Evolutionary conservation across 2,113 vertebrate genomes (phyloP).

Genomic region (Elgaria multicarinata): DNA sequence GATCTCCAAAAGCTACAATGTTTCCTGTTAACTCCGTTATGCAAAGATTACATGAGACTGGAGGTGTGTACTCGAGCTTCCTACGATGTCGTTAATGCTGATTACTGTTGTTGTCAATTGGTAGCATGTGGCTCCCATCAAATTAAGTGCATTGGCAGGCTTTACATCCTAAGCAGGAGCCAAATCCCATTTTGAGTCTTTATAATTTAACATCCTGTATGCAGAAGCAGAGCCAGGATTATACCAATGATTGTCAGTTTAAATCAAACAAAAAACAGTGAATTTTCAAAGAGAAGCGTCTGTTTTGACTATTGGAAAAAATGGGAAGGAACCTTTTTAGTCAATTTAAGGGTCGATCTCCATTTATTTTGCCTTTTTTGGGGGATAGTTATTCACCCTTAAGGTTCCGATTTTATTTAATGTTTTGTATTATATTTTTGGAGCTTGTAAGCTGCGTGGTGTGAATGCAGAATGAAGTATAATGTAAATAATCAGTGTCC

Average conservation of each 20-base stretch:
- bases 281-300: slow-evolving; percentile 31
- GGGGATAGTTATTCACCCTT: neutral
- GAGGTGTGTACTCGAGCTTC: neutral
- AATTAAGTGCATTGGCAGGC: slow-evolving; percentile 35
- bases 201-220: slow-evolving; percentile 43
- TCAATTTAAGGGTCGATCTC: neutral
- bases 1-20: neutral
- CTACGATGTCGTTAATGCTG: neutral
- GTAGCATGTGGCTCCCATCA: slow-evolving; percentile 34
- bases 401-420: neutral
- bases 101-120: slow-evolving; percentile 8
- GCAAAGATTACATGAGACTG: neutral
- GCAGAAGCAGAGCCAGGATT: slow-evolving; percentile 47
- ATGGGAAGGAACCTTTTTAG: neutral
- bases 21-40: neutral
- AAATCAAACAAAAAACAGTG: too few species aligned
- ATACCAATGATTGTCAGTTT: slow-evolving; percentile 45
- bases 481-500: neutral
- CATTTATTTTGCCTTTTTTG: neutral
- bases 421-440: neutral
- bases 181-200: slow-evolving; percentile 26
- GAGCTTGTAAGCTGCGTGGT: neutral
- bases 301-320: slow-evolving; percentile 8
- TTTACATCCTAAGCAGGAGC: slow-evolving; percentile 46
- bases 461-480: neutral